Percentiles rank a stretch among this genome's conserved stretches.
Conservation (phyloP, 2,797 vertebrate species). For the Helarctos malayanus region DNA sequence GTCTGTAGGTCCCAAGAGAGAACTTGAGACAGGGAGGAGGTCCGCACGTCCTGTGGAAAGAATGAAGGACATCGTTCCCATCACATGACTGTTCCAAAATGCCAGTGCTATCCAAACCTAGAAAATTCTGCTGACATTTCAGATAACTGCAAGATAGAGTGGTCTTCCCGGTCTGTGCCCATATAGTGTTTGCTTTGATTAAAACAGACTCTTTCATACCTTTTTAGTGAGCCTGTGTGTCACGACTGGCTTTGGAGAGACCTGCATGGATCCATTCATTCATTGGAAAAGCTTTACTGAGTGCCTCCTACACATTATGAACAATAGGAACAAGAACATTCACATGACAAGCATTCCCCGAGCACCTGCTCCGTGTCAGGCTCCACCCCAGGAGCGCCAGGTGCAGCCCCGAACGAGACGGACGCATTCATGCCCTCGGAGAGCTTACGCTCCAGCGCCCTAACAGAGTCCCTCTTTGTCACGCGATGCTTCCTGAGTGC, state of each 20-base stretch:
- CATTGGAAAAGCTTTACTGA: neutral
- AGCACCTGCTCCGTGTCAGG: neutral
- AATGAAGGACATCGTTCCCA: neutral
- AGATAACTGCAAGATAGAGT: neutral
- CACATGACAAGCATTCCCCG: neutral
- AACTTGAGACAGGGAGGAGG: neutral
- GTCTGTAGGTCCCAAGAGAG: neutral
- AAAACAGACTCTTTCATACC: neutral
- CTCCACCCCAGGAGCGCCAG: neutral
- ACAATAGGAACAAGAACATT: neutral
- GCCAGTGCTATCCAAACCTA: neutral
- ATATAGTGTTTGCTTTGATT: neutral
- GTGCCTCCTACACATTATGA: neutral
- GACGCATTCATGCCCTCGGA: neutral
- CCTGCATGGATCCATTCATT: neutral
- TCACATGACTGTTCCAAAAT: conserved; percentile 32
- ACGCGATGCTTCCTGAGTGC: neutral
- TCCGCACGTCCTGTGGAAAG: neutral
- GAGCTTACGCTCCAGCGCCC: neutral
- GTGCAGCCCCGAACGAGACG: neutral
- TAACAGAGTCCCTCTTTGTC: neutral
- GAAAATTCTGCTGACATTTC: conserved; percentile 41
- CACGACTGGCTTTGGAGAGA: neutral
- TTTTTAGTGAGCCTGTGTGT: neutral
- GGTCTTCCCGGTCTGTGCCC: neutral